Percentiles rank a stretch among this genome's conserved stretches.
Conservation (phyloP, 2,888 invertebrate species). For the Fabriciana adippe region DNA sequence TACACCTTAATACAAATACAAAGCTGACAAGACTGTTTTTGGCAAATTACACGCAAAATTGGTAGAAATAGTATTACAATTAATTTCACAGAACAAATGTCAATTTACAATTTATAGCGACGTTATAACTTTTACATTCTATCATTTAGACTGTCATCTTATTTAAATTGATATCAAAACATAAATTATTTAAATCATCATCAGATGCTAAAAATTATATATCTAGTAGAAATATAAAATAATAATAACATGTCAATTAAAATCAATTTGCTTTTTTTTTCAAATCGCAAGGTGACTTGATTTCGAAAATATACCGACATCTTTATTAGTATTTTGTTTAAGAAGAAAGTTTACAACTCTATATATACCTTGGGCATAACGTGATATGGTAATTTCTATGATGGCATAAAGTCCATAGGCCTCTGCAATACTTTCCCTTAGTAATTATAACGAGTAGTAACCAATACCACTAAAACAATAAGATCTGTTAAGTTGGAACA, state of each 20-base stretch:
- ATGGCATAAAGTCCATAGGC: too few relatives aligned
- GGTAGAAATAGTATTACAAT: conserved; percentile 12
- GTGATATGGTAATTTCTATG: too few relatives aligned
- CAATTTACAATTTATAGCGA: neutral
- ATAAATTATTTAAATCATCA: neutral
- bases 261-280: neutral
- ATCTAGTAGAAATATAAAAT: neutral
- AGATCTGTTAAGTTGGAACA: too few relatives aligned
- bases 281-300: too few relatives aligned
- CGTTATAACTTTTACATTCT: neutral
- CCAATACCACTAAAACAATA: too few relatives aligned
- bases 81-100: neutral
- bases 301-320: neutral
- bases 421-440: too few relatives aligned
- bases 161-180: neutral
- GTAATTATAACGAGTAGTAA: too few relatives aligned
- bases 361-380: too few relatives aligned
- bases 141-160: neutral
- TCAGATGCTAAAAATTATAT: neutral
- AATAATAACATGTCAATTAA: neutral
- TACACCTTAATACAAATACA: neutral
- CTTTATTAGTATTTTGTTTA: neutral
- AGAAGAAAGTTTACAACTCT: neutral
- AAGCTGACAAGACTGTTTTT: neutral
- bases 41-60: neutral